Base-by-base conservation (phyloP, 2,888 invertebrate genomes). In the Drosophila sordidapex region DNA sequence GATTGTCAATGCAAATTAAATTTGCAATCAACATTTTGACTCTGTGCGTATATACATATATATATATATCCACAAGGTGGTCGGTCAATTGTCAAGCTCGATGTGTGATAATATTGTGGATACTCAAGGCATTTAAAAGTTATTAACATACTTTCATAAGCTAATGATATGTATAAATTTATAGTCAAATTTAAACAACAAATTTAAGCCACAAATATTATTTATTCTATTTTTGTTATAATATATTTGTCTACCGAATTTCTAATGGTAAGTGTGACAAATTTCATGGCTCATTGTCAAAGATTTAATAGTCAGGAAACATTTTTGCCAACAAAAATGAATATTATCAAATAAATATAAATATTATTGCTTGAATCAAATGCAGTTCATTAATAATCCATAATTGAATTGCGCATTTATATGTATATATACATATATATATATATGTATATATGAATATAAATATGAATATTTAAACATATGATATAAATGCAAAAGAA, bases 1-100 rank as follows among this genome's bases (percentile, higher is more conserved):
- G 64, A 70, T 56, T 72, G 75, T 61, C 87, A 69, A 81, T 72
- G 64, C 58, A 78, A 81, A 79, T 79, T 74, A 70, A 74, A 74
- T 78, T 81, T 65, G 56, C 74, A 81, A 78, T 81, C 82, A 78
- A 27, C 69, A 54, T 69, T 60, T 43, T 40, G 13, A 29, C 48
- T 38, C 29, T 29, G 21, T 15, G 43, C 46, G 15, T 54, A 4
- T 27, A 27, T 27, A 27, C 4, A 31, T 21, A 35, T 36, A n/a
- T 25, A 64, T 38, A 40, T 59, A 69, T 38, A 53, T 60, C 36
- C 59, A 29, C 46, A 38, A 46, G 7, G 33, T 56, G 33, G 49
- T 75, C 59, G 27, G 27, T 31, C 29, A 35, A 36, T 49, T 51
- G 51, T 73, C 49, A 67, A 63, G 36, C n/a, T 49, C 36, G 43